phyloP scores from a whole-genome alignment of 2,888 invertebrate genomes.

The Oxytorus armatus region DNA sequence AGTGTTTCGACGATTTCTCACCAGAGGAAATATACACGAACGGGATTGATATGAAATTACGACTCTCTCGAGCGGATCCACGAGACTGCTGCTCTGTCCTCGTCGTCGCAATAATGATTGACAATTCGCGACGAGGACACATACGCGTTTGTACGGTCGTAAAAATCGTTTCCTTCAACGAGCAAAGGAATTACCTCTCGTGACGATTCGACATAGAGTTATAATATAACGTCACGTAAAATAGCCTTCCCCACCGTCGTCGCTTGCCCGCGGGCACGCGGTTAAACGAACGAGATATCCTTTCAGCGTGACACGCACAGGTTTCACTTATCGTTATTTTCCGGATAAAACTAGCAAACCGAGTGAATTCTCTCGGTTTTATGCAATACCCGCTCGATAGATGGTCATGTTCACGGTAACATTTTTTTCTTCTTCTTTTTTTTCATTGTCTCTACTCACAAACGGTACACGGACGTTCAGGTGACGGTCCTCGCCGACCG shows the following conservation, averaged over 20 bases:
- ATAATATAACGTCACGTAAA: slow-evolving; percentile 26
- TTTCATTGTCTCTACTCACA: slow-evolving; percentile 14
- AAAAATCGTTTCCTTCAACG: background rate
- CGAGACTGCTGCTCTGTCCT: too few relatives aligned
- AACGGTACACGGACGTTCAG: slow-evolving; percentile 49
- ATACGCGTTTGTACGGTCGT: background rate
- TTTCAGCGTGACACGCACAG: slow-evolving; percentile 20
- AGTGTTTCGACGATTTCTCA: too few relatives aligned
- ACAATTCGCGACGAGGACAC: too few relatives aligned
- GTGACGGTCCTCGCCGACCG: slow-evolving; percentile 34
- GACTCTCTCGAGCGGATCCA: too few relatives aligned
- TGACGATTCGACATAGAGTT: slow-evolving; percentile 21
- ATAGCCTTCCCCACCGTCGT: background rate
- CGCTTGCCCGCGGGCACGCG: too few relatives aligned
- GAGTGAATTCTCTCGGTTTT: slow-evolving; percentile 35
- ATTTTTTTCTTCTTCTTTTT: slow-evolving; percentile 7
- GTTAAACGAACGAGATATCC: slow-evolving; percentile 16
- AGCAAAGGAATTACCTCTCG: slow-evolving; percentile 22
- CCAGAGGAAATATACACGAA: too few relatives aligned
- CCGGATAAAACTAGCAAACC: slow-evolving; percentile 40
- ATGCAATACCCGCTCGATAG: slow-evolving; percentile 51
- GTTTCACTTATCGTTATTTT: slow-evolving; percentile 17
- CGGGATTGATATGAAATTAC: too few relatives aligned
- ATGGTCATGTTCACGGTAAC: slow-evolving; percentile 4
- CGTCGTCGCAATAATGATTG: too few relatives aligned